Evolutionary conservation across 2,113 vertebrate genomes (phyloP).

Genomic region (Balaenoptera acutorostrata): DNA sequence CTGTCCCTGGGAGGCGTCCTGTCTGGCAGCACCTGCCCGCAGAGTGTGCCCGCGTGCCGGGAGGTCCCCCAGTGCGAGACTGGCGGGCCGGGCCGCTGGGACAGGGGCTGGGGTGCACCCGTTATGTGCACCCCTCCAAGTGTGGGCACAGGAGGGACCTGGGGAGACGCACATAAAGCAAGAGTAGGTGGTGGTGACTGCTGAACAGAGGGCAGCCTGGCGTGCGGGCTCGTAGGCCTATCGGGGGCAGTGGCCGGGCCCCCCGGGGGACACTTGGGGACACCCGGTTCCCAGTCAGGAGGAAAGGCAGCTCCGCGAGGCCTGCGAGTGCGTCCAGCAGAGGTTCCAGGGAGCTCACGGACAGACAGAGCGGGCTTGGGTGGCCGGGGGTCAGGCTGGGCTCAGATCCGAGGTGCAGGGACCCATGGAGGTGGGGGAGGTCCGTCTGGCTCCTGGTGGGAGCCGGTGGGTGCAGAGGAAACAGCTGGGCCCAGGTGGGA

Average conservation of each 20-base stretch:
- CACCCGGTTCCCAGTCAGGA: neutral
- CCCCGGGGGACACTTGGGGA: neutral
- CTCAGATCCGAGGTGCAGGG: neutral
- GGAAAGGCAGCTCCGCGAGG: neutral
- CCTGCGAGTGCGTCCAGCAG: neutral
- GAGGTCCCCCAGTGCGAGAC: neutral
- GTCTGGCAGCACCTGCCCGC: neutral
- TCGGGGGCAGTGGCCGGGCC: too few species aligned
- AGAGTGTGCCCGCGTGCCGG: neutral
- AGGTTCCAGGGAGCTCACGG: neutral
- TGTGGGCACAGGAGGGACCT: neutral
- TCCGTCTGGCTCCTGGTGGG: neutral
- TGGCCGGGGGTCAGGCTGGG: neutral
- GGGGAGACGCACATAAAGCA: accelerated
- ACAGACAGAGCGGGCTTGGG: neutral
- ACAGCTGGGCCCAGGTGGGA: accelerated
- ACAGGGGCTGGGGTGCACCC: accelerated
- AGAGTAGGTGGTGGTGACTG: accelerated
- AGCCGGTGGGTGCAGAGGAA: too few species aligned
- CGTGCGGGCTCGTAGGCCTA: accelerated
- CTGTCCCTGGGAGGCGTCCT: accelerated
- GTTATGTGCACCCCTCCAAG: neutral
- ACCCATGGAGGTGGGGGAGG: accelerated
- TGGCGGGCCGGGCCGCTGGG: accelerated
- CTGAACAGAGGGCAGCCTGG: neutral